phyloP scores from a whole-genome alignment of 2,797 vertebrate species.

The Loriculus beryllinus region DNA sequence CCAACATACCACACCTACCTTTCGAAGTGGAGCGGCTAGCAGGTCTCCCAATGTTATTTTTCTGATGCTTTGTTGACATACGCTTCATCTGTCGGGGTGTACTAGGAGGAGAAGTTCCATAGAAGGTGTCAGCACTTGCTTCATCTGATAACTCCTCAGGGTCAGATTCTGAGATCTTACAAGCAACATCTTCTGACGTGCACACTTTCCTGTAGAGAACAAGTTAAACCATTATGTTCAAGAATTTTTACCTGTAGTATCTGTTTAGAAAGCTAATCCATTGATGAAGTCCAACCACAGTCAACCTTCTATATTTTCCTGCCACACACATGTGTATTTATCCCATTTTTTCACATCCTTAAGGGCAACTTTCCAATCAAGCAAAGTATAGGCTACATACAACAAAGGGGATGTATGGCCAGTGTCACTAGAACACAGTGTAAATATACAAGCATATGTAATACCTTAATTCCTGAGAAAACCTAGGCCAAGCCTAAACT shows the following conservation, averaged over 20 bases:
- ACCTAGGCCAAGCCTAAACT: not conserved
- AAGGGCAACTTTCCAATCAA: not conserved
- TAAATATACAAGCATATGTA: not conserved
- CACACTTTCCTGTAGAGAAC: conserved; percentile 77
- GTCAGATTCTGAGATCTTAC: conserved; percentile 79
- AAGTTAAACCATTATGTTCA: not conserved
- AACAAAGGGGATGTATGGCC: not conserved
- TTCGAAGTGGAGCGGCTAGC: conserved; percentile 79
- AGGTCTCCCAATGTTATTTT: conserved; percentile 76
- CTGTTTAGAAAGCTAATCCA: not conserved
- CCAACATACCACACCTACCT: conserved; percentile 64
- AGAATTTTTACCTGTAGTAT: not conserved
- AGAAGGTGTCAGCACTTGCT: conserved; percentile 80
- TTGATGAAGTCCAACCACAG: not conserved
- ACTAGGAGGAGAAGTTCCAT: conserved; percentile 88
- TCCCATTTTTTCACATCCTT: not conserved
- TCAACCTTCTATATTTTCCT: not conserved
- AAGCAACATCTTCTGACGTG: conserved; percentile 77
- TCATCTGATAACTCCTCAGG: conserved; percentile 86
- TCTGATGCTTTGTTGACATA: conserved; percentile 90
- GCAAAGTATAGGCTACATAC: not conserved
- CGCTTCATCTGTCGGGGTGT: conserved; percentile 92
- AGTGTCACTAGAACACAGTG: not conserved
- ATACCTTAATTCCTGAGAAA: not conserved
- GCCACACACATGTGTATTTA: not conserved